Percentiles rank a stretch among this genome's conserved stretches.
These are phyloP conservation scores for Otolemur garnettii DNA, from an alignment of 2,113 vertebrate species.

Conservation along the genomic window DNA sequence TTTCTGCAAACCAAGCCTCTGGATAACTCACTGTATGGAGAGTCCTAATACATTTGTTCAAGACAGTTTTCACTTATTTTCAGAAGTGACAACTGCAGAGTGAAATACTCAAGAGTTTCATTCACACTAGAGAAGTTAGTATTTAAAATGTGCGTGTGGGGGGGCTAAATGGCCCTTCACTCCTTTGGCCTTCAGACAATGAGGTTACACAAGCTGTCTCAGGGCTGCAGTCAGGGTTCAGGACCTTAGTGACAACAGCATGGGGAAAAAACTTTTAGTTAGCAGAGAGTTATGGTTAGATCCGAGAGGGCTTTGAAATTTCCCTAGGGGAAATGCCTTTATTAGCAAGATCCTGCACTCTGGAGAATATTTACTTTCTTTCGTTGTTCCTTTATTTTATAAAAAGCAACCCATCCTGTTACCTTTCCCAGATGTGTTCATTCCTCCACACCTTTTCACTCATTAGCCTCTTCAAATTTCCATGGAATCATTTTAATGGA, in stretches of 20 bases:
- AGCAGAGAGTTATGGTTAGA: slow-evolving; percentile 30
- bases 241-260: not conserved
- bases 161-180: not conserved
- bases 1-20: not conserved
- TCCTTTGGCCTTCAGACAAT: not conserved
- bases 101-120: slow-evolving; percentile 29
- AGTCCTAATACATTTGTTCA: not conserved
- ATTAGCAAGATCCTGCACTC: not conserved
- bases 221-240: not conserved
- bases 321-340: not conserved
- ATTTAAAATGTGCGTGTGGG: not conserved
- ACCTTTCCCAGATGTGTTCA: not conserved
- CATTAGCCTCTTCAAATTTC: not conserved
- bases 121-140: not conserved
- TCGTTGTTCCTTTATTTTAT: not conserved
- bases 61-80: not conserved
- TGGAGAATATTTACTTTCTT: not conserved
- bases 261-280: not conserved
- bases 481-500: not conserved
- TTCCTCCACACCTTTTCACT: not conserved
- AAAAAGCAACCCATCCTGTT: not conserved
- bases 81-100: not conserved
- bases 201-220: not conserved
- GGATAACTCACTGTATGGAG: not conserved
- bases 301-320: not conserved